A percentile compares a stretch with the other conserved stretches of the same genome.
These are phyloP conservation scores for Leucophenga montana DNA, from an alignment of 2,888 invertebrate genomes.

Conservation along the genomic window DNA sequence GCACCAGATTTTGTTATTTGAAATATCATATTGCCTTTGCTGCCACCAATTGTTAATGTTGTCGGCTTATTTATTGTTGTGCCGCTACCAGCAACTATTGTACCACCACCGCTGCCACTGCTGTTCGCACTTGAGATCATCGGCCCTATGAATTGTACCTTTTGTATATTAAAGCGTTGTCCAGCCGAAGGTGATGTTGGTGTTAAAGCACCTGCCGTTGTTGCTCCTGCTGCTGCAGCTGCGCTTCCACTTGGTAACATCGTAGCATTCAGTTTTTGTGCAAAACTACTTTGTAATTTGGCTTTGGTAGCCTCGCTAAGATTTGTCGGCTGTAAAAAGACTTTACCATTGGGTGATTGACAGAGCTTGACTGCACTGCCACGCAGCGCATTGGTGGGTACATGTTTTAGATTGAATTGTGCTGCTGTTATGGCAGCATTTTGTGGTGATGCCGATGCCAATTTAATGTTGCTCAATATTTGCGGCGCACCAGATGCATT, in stretches of 20 bases:
- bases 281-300: slow-evolving; percentile 39
- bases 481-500: slow-evolving; percentile 51
- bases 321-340: slow-evolving; percentile 69
- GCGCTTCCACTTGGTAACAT: not conserved
- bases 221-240: not conserved
- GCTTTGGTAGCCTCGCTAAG: slow-evolving; percentile 45
- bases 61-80: slow-evolving; percentile 46
- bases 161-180: slow-evolving; percentile 69
- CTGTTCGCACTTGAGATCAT: slow-evolving; percentile 47
- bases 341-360: slow-evolving; percentile 69
- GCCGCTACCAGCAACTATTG: slow-evolving; percentile 31
- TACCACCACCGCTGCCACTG: slow-evolving; percentile 30
- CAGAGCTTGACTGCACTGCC: slow-evolving; percentile 70
- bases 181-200: slow-evolving; percentile 54
- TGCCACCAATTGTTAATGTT: slow-evolving; percentile 52
- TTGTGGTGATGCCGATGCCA: slow-evolving; percentile 54
- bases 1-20: slow-evolving; percentile 55
- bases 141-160: slow-evolving; percentile 68
- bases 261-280: slow-evolving; percentile 42
- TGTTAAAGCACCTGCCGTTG: slow-evolving; percentile 30
- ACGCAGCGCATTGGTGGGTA: slow-evolving; percentile 64
- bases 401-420: slow-evolving; percentile 57
- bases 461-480: slow-evolving; percentile 66
- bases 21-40: slow-evolving; percentile 70
- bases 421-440: slow-evolving; percentile 34